Conservation (phyloP, 2,797 vertebrate species). For the Hyperoplus lanceolatus region DNA sequence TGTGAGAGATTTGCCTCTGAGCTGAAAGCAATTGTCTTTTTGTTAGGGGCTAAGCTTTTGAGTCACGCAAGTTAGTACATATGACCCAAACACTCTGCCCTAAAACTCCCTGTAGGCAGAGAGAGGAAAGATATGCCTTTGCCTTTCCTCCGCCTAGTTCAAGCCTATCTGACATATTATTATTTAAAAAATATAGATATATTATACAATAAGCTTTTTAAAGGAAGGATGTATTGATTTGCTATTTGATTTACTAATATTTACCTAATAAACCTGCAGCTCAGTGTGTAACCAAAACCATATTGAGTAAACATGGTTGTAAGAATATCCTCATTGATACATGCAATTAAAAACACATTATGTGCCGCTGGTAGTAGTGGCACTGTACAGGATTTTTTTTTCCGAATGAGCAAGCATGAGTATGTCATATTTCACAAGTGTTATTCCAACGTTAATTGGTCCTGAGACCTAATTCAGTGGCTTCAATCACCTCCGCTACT, state of each 20-base stretch:
- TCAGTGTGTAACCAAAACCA: slow-evolving; percentile 17
- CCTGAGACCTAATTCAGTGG: slow-evolving; percentile 3
- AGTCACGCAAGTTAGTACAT: slow-evolving; percentile 54
- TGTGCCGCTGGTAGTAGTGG: not conserved
- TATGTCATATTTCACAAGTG: slow-evolving; percentile 29
- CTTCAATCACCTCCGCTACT: not conserved
- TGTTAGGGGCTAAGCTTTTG: slow-evolving; percentile 63
- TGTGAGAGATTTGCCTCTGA: slow-evolving; percentile 68
- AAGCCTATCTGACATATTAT: not conserved
- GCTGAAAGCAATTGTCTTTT: slow-evolving; percentile 74
- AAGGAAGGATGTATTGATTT: not conserved
- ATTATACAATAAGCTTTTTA: not conserved
- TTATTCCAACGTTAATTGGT: slow-evolving; percentile 37
- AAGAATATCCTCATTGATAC: slow-evolving; percentile 37
- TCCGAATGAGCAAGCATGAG: not conserved
- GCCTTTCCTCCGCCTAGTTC: not conserved
- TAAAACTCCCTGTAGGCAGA: slow-evolving; percentile 50
- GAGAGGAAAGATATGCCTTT: not conserved
- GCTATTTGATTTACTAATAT: not conserved
- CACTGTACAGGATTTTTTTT: not conserved
- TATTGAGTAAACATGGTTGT: slow-evolving; percentile 9
- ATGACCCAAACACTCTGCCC: slow-evolving; percentile 56
- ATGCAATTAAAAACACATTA: slow-evolving; percentile 59
- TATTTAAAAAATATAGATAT: too few relatives aligned
- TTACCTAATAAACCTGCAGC: slow-evolving; percentile 6